A percentile compares a stretch with the other conserved stretches of the same genome.
These are phyloP conservation scores for Leucoraja ocellata DNA, from an alignment of 2,797 vertebrate genomes.

Conservation along the genomic window DNA sequence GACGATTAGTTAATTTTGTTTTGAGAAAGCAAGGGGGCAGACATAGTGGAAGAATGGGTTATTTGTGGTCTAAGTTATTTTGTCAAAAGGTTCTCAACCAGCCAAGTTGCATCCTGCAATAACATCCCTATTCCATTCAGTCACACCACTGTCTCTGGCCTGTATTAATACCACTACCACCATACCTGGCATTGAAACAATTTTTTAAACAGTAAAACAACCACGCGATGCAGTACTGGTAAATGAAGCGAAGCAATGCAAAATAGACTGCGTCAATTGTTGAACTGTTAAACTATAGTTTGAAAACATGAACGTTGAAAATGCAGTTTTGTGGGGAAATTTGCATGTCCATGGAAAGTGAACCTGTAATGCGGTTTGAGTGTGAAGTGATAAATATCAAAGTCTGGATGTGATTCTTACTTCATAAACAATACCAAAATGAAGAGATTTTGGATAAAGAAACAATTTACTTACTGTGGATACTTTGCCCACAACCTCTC, in stretches of 20 bases:
- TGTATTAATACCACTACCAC: not conserved
- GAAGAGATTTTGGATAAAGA: not conserved
- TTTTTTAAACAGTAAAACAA: not conserved
- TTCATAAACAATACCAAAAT: not conserved
- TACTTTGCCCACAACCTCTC: constrained; percentile 78
- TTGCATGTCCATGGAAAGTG: not conserved
- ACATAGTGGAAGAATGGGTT: too few species aligned
- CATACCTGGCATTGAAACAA: not conserved
- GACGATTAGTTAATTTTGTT: too few species aligned
- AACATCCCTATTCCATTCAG: not conserved
- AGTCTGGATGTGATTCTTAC: not conserved
- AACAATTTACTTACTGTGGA: constrained; percentile 64
- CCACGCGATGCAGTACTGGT: not conserved
- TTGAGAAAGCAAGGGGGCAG: too few species aligned
- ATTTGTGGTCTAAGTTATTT: too few species aligned
- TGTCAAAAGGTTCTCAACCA: too few species aligned
- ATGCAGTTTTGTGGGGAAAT: not conserved
- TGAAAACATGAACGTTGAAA: not conserved
- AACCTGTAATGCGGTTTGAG: not conserved
- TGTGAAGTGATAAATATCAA: not conserved
- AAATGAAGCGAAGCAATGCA: not conserved
- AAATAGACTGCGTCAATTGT: not conserved
- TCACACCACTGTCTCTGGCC: not conserved
- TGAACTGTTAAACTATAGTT: not conserved
- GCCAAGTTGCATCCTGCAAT: not conserved